Evolutionary conservation across 2,113 vertebrate species (phyloP).

Genomic region (Pluvianellus socialis): DNA sequence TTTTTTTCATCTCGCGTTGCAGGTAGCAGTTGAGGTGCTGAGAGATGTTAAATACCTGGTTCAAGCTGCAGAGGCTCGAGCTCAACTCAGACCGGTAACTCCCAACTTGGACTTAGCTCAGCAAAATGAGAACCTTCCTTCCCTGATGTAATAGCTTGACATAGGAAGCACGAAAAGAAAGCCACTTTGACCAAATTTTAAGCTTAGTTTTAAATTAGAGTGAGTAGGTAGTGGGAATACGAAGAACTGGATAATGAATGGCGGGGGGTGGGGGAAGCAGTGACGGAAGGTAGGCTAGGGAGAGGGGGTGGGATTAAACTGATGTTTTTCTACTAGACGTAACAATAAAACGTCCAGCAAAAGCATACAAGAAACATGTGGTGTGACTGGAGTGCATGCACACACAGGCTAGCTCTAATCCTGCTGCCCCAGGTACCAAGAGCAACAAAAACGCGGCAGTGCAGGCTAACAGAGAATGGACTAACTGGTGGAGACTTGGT

Average conservation of each 20-base stretch:
- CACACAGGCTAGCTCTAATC: rapidly evolving
- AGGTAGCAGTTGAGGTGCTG: background rate
- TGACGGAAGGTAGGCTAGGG: background rate
- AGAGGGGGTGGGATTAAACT: background rate
- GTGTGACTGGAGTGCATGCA: background rate
- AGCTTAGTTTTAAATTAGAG: background rate
- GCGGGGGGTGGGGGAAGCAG: background rate
- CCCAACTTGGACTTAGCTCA: background rate
- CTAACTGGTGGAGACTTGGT: background rate
- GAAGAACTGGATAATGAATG: background rate
- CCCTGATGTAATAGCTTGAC: background rate
- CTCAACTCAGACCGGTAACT: background rate
- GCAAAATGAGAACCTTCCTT: background rate
- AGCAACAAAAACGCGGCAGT: background rate
- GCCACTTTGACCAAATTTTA: background rate
- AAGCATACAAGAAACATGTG: background rate
- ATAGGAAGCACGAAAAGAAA: background rate
- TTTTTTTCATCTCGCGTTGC: background rate
- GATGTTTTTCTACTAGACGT: background rate
- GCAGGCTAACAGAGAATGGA: background rate
- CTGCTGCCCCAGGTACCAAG: background rate
- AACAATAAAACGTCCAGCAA: background rate
- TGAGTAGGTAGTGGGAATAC: background rate
- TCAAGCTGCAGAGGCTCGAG: background rate
- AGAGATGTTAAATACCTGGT: background rate